Evolutionary conservation across 2,888 invertebrate species (phyloP).

Genomic region (Erebia ligea): DNA sequence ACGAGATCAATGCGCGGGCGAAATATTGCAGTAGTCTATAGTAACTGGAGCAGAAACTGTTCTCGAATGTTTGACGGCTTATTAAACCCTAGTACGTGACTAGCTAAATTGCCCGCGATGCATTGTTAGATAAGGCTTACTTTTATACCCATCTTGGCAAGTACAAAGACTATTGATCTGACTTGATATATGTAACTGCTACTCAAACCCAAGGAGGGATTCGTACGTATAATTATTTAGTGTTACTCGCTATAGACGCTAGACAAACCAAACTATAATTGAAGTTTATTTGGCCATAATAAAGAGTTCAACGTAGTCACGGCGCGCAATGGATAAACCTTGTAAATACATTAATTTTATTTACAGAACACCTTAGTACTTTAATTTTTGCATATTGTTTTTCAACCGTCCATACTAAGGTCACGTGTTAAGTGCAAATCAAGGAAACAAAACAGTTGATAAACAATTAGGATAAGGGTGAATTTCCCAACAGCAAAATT

Average conservation of each 20-base stretch:
- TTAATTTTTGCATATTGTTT: background rate
- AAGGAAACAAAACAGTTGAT: background rate
- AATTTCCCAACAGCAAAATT: too few species aligned
- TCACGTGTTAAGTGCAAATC: background rate
- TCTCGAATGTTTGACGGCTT: conserved; percentile 15
- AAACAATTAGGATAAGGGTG: background rate
- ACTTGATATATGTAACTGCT: too few species aligned
- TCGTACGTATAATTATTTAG: too few species aligned
- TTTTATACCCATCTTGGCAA: too few species aligned
- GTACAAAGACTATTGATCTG: too few species aligned
- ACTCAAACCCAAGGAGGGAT: too few species aligned
- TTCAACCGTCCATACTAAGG: background rate
- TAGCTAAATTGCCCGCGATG: background rate
- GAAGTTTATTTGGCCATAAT: background rate
- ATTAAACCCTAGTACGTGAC: background rate
- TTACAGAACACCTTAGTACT: too few species aligned
- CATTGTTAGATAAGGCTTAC: too few species aligned
- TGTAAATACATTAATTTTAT: too few species aligned
- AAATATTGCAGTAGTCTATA: background rate
- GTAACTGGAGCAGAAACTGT: conserved; percentile 30
- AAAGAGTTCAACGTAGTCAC: conserved; percentile 8
- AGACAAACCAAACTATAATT: too few species aligned
- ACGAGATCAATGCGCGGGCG: background rate
- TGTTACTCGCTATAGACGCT: too few species aligned
- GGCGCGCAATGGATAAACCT: background rate